Evolutionary conservation across 2,888 invertebrate species (phyloP).

Genomic region (Melitaea athalia): DNA sequence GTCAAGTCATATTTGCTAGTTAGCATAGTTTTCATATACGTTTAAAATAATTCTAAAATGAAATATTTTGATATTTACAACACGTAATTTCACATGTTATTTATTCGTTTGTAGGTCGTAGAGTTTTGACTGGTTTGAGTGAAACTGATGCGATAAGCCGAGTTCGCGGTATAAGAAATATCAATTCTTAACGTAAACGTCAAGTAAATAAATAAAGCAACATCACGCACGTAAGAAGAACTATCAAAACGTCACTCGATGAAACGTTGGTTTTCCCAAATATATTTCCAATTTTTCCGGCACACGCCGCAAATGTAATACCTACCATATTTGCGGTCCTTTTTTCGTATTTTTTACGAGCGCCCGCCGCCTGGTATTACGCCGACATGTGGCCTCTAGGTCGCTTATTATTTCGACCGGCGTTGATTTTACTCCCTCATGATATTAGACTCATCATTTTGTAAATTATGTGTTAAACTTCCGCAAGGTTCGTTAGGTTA

Average conservation of each 20-base stretch:
- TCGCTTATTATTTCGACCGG: constrained; percentile 69
- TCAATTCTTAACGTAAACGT: constrained; percentile 11
- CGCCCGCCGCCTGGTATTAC: constrained; percentile 65
- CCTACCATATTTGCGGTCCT: constrained; percentile 73
- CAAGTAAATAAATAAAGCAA: constrained; percentile 23
- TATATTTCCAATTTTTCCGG: constrained; percentile 70
- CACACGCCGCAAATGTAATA: constrained; percentile 66
- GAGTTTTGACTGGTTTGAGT: neutral
- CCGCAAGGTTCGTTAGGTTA: neutral
- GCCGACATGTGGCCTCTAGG: constrained; percentile 71
- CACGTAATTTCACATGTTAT: too few species aligned
- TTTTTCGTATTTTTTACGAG: constrained; percentile 74
- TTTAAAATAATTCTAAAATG: too few species aligned
- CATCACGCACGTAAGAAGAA: constrained; percentile 36
- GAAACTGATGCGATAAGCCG: neutral
- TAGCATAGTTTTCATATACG: too few species aligned
- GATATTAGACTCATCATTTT: constrained; percentile 53
- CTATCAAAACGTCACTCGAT: constrained; percentile 42
- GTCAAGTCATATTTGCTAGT: too few species aligned
- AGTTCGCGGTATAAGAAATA: neutral
- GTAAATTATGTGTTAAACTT: constrained; percentile 9
- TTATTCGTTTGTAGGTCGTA: too few species aligned
- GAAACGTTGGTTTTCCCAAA: constrained; percentile 49
- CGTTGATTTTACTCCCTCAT: constrained; percentile 53
- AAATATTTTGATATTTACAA: too few species aligned